These are phyloP conservation scores for Pseudomugil gertrudae DNA, from an alignment of 2,797 vertebrate species.

Conservation along the genomic window DNA sequence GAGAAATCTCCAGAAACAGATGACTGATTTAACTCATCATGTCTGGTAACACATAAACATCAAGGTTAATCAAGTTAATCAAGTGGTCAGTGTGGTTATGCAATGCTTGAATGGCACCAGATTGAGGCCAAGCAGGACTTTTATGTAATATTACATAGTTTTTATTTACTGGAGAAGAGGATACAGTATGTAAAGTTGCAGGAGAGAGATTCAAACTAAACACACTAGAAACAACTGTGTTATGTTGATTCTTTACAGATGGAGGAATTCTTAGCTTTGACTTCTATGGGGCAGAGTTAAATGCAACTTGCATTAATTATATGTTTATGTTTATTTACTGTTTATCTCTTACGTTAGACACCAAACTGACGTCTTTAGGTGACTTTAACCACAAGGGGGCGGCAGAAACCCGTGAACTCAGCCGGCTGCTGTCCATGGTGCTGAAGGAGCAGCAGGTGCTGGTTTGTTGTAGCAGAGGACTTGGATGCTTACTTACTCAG, in stretches of 20 bases:
- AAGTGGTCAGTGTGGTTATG: too few species aligned
- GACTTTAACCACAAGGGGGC: slow-evolving; percentile 30
- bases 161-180: background rate
- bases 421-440: slow-evolving; percentile 61
- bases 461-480: too few species aligned
- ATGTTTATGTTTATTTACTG: too few species aligned
- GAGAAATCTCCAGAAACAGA: background rate
- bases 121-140: background rate
- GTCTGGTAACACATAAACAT: background rate
- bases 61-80: too few species aligned
- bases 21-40: background rate
- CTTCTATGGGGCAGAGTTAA: too few species aligned
- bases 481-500: too few species aligned
- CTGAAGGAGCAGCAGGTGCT: too few species aligned
- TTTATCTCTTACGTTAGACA: background rate
- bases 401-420: background rate
- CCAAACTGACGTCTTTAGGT: background rate
- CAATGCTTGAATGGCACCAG: background rate
- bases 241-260: too few species aligned
- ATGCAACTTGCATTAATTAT: too few species aligned
- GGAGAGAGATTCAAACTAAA: too few species aligned
- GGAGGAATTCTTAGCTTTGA: too few species aligned
- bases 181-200: background rate
- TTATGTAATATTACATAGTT: background rate
- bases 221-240: too few species aligned